Evolutionary conservation across 2,113 vertebrate genomes (phyloP).

Genomic region (Trematomus loennbergii): DNA sequence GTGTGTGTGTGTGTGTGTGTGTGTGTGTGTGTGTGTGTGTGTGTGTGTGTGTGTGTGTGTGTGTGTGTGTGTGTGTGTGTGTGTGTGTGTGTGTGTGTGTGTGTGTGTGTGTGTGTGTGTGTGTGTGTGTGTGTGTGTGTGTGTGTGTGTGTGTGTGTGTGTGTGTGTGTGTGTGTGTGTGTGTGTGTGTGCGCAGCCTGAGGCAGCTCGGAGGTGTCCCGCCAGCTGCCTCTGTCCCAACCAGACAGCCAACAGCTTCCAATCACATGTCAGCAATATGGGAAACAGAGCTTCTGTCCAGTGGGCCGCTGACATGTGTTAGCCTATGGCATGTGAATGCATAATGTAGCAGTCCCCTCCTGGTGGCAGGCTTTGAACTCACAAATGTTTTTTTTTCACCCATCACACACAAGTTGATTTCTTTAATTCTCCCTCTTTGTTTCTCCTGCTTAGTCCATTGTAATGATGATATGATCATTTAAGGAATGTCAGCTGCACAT

Average conservation of each 20-base stretch:
- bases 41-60: constrained; percentile 16
- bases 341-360: constrained; percentile 78
- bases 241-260: constrained; percentile 87
- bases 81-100: constrained; percentile 10
- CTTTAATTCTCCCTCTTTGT: constrained; percentile 35
- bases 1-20: constrained; percentile 24
- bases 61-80: constrained; percentile 14
- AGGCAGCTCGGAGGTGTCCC: constrained; percentile 80
- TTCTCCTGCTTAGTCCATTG: constrained; percentile 34
- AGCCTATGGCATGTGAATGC: constrained; percentile 79
- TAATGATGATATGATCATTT: constrained; percentile 56
- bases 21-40: constrained; percentile 26
- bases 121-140: constrained; percentile 14
- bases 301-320: constrained; percentile 79
- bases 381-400: constrained; percentile 28
- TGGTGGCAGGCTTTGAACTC: constrained; percentile 64
- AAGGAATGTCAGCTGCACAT: constrained; percentile 58
- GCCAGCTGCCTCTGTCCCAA: constrained; percentile 82
- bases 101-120: constrained; percentile 11
- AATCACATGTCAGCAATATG: constrained; percentile 86
- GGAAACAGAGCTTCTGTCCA: constrained; percentile 83
- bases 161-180: constrained; percentile 7
- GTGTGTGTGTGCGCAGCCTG: constrained; percentile 51
- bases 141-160: constrained; percentile 14
- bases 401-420: constrained; percentile 33